Percentiles rank a stretch among this genome's conserved stretches.
These are phyloP conservation scores for Acleris cristana DNA, from an alignment of 2,888 invertebrate genomes.

Conservation along the genomic window DNA sequence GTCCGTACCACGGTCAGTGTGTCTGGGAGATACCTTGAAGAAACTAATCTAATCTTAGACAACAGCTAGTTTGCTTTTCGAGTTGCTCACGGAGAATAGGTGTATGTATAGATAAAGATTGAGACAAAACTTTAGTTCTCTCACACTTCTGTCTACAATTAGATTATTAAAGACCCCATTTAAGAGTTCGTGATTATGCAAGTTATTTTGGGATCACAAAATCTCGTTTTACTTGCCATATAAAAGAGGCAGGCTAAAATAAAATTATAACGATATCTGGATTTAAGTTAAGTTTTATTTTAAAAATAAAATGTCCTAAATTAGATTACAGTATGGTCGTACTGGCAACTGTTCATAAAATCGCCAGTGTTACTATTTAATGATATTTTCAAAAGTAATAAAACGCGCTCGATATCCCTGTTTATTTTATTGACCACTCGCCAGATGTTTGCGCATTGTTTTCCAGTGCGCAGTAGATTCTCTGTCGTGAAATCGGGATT, in stretches of 20 bases:
- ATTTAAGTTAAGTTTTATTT: conserved; percentile 35
- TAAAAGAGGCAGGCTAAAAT: conserved; percentile 31
- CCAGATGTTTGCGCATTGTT: conserved; percentile 85
- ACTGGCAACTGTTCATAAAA: conserved; percentile 68
- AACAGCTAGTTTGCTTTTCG: conserved; percentile 31
- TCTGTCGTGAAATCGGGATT: conserved; percentile 81
- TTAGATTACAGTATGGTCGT: conserved; percentile 33
- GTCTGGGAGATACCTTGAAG: conserved; percentile 31
- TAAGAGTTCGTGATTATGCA: conserved; percentile 24
- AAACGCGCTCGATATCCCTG: conserved; percentile 85
- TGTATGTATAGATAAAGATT: conserved; percentile 19
- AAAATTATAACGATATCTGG: conserved; percentile 27
- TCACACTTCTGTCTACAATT: conserved; percentile 2
- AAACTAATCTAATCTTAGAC: conserved; percentile 38
- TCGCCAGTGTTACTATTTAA: conserved; percentile 77
- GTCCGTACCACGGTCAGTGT: conserved; percentile 7
- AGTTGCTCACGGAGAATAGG: conserved; percentile 17
- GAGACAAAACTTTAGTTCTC: conserved; percentile 2
- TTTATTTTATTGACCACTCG: conserved; percentile 85
- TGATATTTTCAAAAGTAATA: conserved; percentile 82
- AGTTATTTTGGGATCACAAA: conserved; percentile 33
- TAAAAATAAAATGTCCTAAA: conserved; percentile 32
- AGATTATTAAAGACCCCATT: conserved; percentile 22
- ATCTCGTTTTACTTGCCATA: conserved; percentile 36
- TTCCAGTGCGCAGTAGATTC: conserved; percentile 84